Evolutionary conservation across 2,888 invertebrate species (phyloP).

Genomic region (Andrena minutula): DNA sequence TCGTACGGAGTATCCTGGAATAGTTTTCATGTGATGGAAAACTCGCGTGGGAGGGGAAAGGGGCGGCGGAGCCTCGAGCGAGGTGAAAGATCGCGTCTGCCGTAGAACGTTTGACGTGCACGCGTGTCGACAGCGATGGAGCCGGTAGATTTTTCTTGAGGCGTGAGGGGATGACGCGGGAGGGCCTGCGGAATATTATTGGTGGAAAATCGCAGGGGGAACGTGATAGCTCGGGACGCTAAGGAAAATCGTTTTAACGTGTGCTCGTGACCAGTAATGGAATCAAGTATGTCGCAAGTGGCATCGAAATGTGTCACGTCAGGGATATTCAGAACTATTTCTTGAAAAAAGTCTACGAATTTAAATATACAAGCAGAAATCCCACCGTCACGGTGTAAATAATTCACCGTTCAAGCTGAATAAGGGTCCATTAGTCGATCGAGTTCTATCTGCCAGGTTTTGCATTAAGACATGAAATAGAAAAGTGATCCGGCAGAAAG

Average conservation of each 20-base stretch:
- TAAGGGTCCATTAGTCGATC: background rate
- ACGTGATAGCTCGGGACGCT: constrained; percentile 32
- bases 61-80: constrained; percentile 16
- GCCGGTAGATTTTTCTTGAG: constrained; percentile 20
- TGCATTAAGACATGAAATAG: background rate
- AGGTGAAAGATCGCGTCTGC: constrained; percentile 36
- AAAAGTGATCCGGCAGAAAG: background rate
- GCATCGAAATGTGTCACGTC: background rate
- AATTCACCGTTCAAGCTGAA: background rate
- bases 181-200: constrained; percentile 41
- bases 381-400: background rate
- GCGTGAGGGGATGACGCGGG: constrained; percentile 5
- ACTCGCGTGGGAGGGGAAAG: constrained; percentile 17
- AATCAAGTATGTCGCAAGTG: background rate
- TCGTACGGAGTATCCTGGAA: constrained; percentile 49
- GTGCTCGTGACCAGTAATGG: constrained; percentile 42
- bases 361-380: too few species aligned
- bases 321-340: background rate
- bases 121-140: constrained; percentile 35
- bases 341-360: too few species aligned
- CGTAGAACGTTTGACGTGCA: constrained; percentile 55
- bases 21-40: constrained; percentile 46
- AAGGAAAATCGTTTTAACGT: constrained; percentile 58
- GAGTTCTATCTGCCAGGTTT: background rate
- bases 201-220: constrained; percentile 46